Base-by-base conservation (phyloP, 2,888 invertebrate genomes). In the Acholoe squamosa region DNA sequence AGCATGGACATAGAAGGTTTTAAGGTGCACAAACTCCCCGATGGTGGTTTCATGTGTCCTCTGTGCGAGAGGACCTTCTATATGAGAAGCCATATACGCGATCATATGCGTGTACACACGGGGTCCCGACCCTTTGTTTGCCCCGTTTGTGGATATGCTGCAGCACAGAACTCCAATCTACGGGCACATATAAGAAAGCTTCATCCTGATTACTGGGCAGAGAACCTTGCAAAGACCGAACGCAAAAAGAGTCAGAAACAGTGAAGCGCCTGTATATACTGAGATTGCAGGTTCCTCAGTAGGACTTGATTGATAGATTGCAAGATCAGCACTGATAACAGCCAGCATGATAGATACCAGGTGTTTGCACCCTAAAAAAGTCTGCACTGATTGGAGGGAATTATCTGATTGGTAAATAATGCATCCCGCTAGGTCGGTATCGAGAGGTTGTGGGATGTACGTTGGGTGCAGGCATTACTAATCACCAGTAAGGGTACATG, bases 91-190 rank as follows among this genome's bases (percentile, higher is more conserved):
- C 77, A 77, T 22, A 31, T 77, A 7, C 77, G 77, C 12, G 33
- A 77, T 33, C 77, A 77, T 33, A 25, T 77, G 14, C 77, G 77
- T 33, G 33, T 31, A 33, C 77, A 77, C 33, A 77, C 77, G n/a
- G 77, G 77, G 28, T 7, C 28, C 31, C 7, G 33, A 10, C 77
- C 77, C 77, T 77, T 16, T 33, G 10, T 7, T 14, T 77, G 77
- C 22, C 77, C 77, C 77, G 77, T 77, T 12, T 77, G 77, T 22
- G 12, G 31, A 10, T 77, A 77, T 33, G 77, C 77, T 7, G 77
- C 77, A 12, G 77, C 77, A 12, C 77, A 77, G 77, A 77, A 22
- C 77, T 33, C 77, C 77, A 77, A 77, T 33, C 28, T 77, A 10
- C 77, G 77, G 12, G 12, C 77, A 10, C 77, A 77, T 33, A 31